These are phyloP conservation scores for Sylvietta virens DNA, from an alignment of 2,113 vertebrate species.

Conservation along the genomic window DNA sequence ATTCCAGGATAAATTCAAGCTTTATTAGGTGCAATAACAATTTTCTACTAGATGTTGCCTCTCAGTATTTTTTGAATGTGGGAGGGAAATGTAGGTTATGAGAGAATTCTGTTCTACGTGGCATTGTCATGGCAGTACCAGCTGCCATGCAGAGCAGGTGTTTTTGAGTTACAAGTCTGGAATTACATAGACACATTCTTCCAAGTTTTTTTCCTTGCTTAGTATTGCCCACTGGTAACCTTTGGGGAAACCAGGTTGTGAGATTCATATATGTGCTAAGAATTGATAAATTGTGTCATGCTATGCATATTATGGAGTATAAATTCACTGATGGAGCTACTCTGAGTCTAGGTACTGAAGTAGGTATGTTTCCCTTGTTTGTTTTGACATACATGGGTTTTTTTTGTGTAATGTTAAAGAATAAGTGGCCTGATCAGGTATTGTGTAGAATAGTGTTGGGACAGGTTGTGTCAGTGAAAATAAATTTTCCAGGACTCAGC, in stretches of 20 bases:
- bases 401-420: neutral
- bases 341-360: neutral
- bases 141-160: neutral
- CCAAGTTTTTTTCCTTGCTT: neutral
- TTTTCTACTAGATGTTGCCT: neutral
- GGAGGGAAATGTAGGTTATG: neutral
- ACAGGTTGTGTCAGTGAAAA: neutral
- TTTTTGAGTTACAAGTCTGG: neutral
- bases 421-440: neutral
- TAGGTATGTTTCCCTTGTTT: neutral
- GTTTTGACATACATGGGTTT: neutral
- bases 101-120: neutral
- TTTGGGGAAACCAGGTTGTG: neutral
- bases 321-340: neutral
- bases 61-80: neutral
- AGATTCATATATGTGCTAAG: neutral
- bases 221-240: neutral
- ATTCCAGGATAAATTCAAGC: neutral
- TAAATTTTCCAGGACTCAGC: neutral
- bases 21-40: neutral
- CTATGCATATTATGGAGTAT: neutral
- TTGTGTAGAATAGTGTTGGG: neutral
- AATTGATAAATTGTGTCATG: neutral
- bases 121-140: neutral
- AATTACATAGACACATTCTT: neutral